A percentile compares a stretch with the other conserved stretches of the same genome.
Evolutionary conservation across 37 sponge, comb jelly and placozoan species (phyloP).

Genomic region (Petrosia ficiformis): DNA sequence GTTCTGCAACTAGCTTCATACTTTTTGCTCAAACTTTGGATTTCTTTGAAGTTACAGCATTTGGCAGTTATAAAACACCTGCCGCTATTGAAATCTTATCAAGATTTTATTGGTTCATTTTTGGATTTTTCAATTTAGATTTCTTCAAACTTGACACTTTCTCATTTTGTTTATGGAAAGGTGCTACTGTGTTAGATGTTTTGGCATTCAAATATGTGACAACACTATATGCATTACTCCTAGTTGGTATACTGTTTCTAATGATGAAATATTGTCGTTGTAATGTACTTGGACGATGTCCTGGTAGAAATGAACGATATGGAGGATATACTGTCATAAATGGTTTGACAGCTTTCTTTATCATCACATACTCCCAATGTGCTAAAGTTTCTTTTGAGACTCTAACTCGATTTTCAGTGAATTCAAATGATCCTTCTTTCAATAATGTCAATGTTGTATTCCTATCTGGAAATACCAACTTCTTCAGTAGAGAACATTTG

Average conservation of each 20-base stretch:
- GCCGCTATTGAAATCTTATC: not conserved
- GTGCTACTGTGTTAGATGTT: conserved; percentile 31
- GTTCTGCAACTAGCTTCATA: conserved; percentile 35
- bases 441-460: conserved; percentile 2
- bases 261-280: conserved; percentile 22
- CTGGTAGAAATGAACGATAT: not conserved
- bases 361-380: conserved; percentile 32
- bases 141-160: conserved; percentile 32
- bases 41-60: conserved; percentile 5
- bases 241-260: not conserved
- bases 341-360: conserved; percentile 43
- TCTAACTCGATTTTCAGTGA: not conserved
- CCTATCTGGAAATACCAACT: conserved; percentile 11
- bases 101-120: conserved; percentile 18
- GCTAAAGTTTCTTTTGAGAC: conserved; percentile 17
- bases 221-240: conserved; percentile 17
- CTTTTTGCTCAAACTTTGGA: conserved; percentile 49
- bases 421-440: not conserved
- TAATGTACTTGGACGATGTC: not conserved
- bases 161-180: conserved; percentile 50
- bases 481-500: conserved; percentile 17
- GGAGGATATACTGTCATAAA: conserved; percentile 13
- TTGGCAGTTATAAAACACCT: not conserved
- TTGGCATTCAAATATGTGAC: conserved; percentile 42
- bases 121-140: conserved; percentile 40